phyloP scores from a whole-genome alignment of 2,888 invertebrate genomes.

The Biston stratarius region DNA sequence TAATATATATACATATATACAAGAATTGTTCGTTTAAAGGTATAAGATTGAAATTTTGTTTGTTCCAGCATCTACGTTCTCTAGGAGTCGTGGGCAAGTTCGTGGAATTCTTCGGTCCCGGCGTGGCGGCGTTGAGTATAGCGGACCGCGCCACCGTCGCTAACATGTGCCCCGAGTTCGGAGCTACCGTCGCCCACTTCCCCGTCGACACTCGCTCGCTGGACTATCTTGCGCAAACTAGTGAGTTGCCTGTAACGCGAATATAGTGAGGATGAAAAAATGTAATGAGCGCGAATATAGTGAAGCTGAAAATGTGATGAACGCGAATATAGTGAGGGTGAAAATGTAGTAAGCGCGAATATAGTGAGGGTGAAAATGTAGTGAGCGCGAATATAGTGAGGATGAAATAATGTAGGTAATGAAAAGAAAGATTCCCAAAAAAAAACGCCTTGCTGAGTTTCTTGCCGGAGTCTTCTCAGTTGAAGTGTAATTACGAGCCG shows the following conservation, averaged over 20 bases:
- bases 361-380: background rate
- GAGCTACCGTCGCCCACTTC: slow-evolving; percentile 98
- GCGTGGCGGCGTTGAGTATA: slow-evolving; percentile 95
- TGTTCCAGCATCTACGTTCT: slow-evolving; percentile 92
- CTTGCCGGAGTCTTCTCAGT: too few species aligned
- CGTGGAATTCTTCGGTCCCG: slow-evolving; percentile 99
- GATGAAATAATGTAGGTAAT: too few species aligned
- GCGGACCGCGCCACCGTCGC: slow-evolving; percentile 99
- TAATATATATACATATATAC: too few species aligned
- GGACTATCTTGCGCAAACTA: slow-evolving; percentile 91
- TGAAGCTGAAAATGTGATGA: too few species aligned
- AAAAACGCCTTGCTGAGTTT: too few species aligned
- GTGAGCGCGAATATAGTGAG: background rate
- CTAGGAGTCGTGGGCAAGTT: slow-evolving; percentile 99
- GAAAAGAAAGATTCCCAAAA: too few species aligned
- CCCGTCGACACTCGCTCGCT: slow-evolving; percentile 95
- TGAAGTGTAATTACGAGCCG: too few species aligned
- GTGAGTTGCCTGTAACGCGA: slow-evolving; percentile 57
- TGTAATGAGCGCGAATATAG: background rate
- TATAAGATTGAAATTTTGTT: too few species aligned
- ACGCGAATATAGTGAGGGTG: background rate
- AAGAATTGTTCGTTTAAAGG: too few species aligned
- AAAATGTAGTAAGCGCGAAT: background rate
- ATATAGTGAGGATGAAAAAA: background rate
- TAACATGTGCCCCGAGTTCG: slow-evolving; percentile 99